Evolutionary conservation across 2,113 vertebrate genomes (phyloP), one percentile per base, ranked within the genome.

Genomic region (Cheilinus undulatus): DNA sequence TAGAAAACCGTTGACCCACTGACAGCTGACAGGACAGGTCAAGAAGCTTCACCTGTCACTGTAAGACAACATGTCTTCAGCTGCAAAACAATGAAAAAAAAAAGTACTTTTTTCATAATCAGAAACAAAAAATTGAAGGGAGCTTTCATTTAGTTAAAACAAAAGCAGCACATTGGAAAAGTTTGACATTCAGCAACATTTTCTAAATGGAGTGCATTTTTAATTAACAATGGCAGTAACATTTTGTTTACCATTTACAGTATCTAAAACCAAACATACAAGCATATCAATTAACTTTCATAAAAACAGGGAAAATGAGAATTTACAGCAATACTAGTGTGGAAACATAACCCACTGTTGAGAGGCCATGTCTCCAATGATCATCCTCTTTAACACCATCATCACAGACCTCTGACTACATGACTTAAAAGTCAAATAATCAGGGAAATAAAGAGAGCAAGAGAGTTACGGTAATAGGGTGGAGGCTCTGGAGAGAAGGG

Each of bases 381-480:
- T 38, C 58, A 86, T 60, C 26, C 72, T 77, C 52, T 68, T 77
- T 69, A 60, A 79, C 69, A 50, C 68, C 61, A 74, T 81, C 72
- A 82, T 69, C 52, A 28, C 59, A 76, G 6, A n/a, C 42, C 17
- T 42, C 40, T 42, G 69, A 73, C 50, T 53, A 81, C 57, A 40
- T 6, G 46, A 48, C 46, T 24, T 7, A 42, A 22, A 69, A 77
- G 59, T 73, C 54, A 24, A 58, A 65, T 52, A 46, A 46, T 62
- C 34, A 62, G 43, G n/a, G 46, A 30, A 24, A 56, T 24, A 54
- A n/a, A 11, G n/a, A n/a, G 20, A 52, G 3, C 7, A 27, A 50
- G 19, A 30, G 28, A 26, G 51, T 22, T 60, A 57, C 56, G 70
- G 72, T 48, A 59, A 42, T 67, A 60, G 22, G 42, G 40, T 1